phyloP scores from a whole-genome alignment of 2,888 invertebrate genomes.

The Mimumesa dahlbomi region DNA sequence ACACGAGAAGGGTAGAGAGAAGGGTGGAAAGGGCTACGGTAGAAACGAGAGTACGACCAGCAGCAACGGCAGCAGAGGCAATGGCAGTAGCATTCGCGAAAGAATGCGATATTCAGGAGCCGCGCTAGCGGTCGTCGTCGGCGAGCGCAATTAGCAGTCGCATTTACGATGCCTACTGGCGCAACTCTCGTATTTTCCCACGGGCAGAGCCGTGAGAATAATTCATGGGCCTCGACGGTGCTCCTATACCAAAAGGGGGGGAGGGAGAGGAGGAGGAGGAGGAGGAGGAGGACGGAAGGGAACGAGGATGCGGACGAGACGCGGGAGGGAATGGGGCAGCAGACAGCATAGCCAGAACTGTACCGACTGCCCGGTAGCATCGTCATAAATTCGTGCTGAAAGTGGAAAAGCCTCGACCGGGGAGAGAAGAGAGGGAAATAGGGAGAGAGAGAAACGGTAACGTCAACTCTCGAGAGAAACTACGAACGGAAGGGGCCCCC shows the following conservation, averaged over 20 bases:
- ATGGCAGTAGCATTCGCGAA: constrained; percentile 3
- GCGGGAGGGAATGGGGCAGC: not conserved
- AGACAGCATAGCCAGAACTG: constrained; percentile 31
- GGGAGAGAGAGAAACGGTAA: too few relatives aligned
- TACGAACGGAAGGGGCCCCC: constrained; percentile 3
- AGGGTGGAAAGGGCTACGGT: not conserved
- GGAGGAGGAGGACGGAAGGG: not conserved
- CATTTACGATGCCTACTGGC: constrained; percentile 77
- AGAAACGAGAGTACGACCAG: not conserved
- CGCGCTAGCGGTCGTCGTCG: constrained; percentile 57
- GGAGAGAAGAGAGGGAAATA: too few relatives aligned
- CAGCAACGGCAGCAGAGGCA: not conserved
- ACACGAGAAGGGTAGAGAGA: too few relatives aligned
- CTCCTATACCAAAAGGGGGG: constrained; percentile 54
- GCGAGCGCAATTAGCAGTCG: constrained; percentile 76
- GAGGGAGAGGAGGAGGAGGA: not conserved
- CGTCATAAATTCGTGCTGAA: constrained; percentile 63
- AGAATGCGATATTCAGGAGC: constrained; percentile 44
- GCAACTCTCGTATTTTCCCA: constrained; percentile 78
- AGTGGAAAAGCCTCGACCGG: constrained; percentile 59
- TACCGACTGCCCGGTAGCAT: constrained; percentile 48
- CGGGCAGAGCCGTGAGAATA: constrained; percentile 79
- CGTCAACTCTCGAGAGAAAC: constrained; percentile 18
- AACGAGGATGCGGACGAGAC: constrained; percentile 6
- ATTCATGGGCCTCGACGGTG: constrained; percentile 74